These are phyloP conservation scores for Ceuthmochares aereus DNA, from an alignment of 2,113 vertebrate species.

Conservation along the genomic window DNA sequence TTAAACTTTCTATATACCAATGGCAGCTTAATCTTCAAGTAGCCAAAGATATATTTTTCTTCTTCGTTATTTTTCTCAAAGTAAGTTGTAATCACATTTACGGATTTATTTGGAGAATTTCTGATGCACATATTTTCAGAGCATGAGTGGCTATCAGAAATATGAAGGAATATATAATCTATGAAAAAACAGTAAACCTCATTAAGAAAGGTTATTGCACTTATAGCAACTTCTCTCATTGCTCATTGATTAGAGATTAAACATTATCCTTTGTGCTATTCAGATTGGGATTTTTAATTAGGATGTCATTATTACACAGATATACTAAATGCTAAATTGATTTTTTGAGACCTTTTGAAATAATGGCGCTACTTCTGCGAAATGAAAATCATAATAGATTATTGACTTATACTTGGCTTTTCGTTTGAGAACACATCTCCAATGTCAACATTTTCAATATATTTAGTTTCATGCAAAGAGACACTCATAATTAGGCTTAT, in stretches of 20 bases:
- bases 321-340: conserved; percentile 84
- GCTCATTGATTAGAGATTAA: conserved; percentile 83
- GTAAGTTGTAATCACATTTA: not conserved
- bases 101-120: not conserved
- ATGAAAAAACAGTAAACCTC: conserved; percentile 52
- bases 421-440: conserved; percentile 83
- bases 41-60: not conserved
- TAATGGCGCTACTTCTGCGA: conserved; percentile 80
- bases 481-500: conserved; percentile 79
- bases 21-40: not conserved
- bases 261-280: conserved; percentile 72
- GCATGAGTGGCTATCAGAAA: not conserved
- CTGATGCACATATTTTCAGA: not conserved
- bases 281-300: conserved; percentile 85
- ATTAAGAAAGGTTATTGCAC: conserved; percentile 74
- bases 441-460: conserved; percentile 85
- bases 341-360: conserved; percentile 84
- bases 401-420: conserved; percentile 80
- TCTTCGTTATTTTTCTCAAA: conserved; percentile 34
- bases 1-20: not conserved
- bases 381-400: conserved; percentile 93
- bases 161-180: conserved; percentile 50
- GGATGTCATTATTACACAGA: conserved; percentile 85
- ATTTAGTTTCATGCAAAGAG: conserved; percentile 79
- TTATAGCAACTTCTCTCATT: conserved; percentile 70